Conservation (phyloP, 1,140 invertebrate species). For the Dendrolimus punctatus region DNA sequence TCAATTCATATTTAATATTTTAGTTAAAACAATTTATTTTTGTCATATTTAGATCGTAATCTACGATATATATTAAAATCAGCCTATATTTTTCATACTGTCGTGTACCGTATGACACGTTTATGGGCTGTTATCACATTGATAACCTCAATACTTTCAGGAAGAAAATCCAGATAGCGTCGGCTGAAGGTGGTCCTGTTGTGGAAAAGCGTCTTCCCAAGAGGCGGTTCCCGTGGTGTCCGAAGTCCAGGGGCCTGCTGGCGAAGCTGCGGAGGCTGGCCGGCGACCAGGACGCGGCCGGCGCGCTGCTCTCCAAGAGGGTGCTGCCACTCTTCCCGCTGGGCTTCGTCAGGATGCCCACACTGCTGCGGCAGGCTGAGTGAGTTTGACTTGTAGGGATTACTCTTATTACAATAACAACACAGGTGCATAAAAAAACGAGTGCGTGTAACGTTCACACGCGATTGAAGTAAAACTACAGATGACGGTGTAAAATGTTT, state of each 20-base stretch:
- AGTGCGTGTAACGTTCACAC: too few relatives aligned
- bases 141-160: slow-evolving; percentile 22
- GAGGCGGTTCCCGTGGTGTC: slow-evolving; percentile 63
- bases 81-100: too few relatives aligned
- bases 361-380: slow-evolving; percentile 36
- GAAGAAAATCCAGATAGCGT: slow-evolving; percentile 43
- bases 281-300: slow-evolving; percentile 24
- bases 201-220: slow-evolving; percentile 56
- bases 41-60: too few relatives aligned
- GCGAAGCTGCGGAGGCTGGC: slow-evolving; percentile 13
- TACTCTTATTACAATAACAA: too few relatives aligned
- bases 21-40: too few relatives aligned
- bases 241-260: slow-evolving; percentile 26
- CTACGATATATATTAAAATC: too few relatives aligned
- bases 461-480: too few relatives aligned
- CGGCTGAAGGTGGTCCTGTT: slow-evolving; percentile 24
- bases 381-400: slow-evolving; percentile 8
- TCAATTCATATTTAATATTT: too few relatives aligned
- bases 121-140: too few relatives aligned
- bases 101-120: too few relatives aligned
- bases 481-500: too few relatives aligned
- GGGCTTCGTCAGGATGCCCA: slow-evolving; percentile 45
- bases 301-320: slow-evolving; percentile 26
- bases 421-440: too few relatives aligned
- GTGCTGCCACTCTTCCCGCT: slow-evolving; percentile 58